These are phyloP conservation scores for Ascidia mentula DNA, from an alignment of 23 tunicate genomes.

Conservation along the genomic window DNA sequence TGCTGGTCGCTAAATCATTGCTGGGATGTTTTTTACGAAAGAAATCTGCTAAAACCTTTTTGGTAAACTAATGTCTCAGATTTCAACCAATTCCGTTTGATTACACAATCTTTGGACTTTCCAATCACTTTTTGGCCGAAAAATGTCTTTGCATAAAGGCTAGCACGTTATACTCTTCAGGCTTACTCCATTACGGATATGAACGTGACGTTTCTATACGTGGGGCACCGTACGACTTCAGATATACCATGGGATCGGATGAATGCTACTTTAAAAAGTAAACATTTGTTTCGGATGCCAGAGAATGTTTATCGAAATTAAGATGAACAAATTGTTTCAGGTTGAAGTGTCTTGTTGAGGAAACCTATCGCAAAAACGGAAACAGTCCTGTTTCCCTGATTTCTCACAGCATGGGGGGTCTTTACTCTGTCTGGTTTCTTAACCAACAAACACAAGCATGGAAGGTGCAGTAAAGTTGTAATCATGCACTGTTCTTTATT, in stretches of 20 bases:
- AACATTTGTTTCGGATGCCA: neutral
- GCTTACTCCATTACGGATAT: conserved; percentile 31
- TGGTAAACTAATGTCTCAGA: no score
- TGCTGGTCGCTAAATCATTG: no score
- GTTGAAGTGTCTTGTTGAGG: conserved; percentile 44
- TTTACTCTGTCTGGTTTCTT: conserved; percentile 60
- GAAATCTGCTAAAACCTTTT: no score
- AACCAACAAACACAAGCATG: conserved; percentile 60
- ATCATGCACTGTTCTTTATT: no score
- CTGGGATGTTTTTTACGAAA: no score
- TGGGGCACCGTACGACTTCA: conserved; percentile 82
- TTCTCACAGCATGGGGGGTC: conserved; percentile 73
- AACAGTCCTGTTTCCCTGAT: conserved; percentile 39
- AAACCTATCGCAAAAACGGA: conserved; percentile 37
- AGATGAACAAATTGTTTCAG: conserved; percentile 10
- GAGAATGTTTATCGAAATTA: neutral
- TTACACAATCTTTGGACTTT: no score
- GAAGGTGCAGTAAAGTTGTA: conserved; percentile 27
- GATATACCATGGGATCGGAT: conserved; percentile 60
- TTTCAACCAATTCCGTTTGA: no score
- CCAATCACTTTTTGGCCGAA: no score
- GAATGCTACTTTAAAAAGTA: conserved; percentile 38
- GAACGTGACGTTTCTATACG: conserved; percentile 55
- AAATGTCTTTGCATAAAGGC: no score
- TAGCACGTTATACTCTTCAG: no score